Base-by-base conservation (phyloP, 2,888 invertebrate species). In the Congeria kusceri region DNA sequence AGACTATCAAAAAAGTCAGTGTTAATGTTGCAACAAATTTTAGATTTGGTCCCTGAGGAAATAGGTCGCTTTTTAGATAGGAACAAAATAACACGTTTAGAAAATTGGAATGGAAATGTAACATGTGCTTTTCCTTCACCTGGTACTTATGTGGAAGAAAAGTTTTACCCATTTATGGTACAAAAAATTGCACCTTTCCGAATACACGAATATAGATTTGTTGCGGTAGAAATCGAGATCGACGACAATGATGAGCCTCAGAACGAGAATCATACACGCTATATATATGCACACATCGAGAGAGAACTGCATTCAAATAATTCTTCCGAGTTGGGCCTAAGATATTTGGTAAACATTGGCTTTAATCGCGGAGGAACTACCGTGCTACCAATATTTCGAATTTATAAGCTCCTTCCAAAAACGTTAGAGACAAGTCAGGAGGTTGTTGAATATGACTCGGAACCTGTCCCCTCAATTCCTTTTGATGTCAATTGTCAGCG, bases 121-220 rank as follows among this genome's bases (percentile, higher is more conserved):
- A 9, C 18, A 13, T 44, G 11, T 9, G 53, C n/a, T 20, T 82
- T 78, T 69, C 81, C 82, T 25, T 11, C 5, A 1, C 76, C 82
- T 25, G 82, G 82, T 28, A 76, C 78, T 46, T 79, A 79, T 70
- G 78, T 83, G 18, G 68, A 74, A 27, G 27, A 25, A 32, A 32
- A 66, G 25, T 73, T 83, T 15, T 66, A 73, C 39, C 82, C 76
- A 32, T 79, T 83, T 56, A 62, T 83, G 1, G 76, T 76, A 20
- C 76, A 76, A 63, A 53, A 65, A 7, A 57, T 83, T 3, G n/a
- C 18, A 18, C 28, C 58, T 13, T 76, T 83, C 29, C 18, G 59
- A 39, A 61, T 58, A 5, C 68, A 77, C 59, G 82, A 83, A 57
- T 82, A 69, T 44, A 29, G 27, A 39, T 44, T 28, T 73, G 70